Evolutionary conservation across 2,113 vertebrate genomes (phyloP).

Genomic region (Irena cyanogastra): DNA sequence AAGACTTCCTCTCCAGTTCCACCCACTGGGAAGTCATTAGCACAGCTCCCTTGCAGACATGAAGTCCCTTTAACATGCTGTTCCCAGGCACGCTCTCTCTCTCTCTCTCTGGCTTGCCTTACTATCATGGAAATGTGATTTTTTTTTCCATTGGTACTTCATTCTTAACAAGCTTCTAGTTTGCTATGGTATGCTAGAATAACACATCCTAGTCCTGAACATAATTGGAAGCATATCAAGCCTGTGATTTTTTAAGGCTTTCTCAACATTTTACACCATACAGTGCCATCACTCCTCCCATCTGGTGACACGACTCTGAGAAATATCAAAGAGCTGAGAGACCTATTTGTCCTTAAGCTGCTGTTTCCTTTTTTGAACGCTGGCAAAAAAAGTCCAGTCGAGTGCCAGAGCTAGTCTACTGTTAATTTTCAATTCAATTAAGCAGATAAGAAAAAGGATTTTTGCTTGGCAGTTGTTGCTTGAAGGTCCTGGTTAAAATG

Average conservation of each 20-base stretch:
- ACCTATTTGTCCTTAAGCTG: constrained; percentile 34
- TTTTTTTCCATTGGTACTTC: background rate
- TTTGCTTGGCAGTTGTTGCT: background rate
- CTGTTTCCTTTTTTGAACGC: constrained; percentile 13
- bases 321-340: constrained; percentile 9
- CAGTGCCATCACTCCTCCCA: background rate
- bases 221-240: background rate
- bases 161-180: background rate
- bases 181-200: background rate
- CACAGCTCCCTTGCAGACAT: background rate
- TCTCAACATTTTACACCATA: background rate
- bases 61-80: constrained; percentile 2
- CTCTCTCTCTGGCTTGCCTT: background rate
- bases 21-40: constrained; percentile 50
- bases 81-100: background rate
- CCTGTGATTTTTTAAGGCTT: background rate
- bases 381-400: background rate
- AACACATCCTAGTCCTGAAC: background rate
- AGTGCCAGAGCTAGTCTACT: background rate
- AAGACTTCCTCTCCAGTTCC: constrained; percentile 46
- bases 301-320: background rate
- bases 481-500: background rate
- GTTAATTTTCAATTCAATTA: constrained; percentile 44
- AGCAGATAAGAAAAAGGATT: background rate
- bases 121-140: background rate